Evolutionary conservation across 2,888 invertebrate genomes (phyloP).

Genomic region (Bedellia somnulentella): DNA sequence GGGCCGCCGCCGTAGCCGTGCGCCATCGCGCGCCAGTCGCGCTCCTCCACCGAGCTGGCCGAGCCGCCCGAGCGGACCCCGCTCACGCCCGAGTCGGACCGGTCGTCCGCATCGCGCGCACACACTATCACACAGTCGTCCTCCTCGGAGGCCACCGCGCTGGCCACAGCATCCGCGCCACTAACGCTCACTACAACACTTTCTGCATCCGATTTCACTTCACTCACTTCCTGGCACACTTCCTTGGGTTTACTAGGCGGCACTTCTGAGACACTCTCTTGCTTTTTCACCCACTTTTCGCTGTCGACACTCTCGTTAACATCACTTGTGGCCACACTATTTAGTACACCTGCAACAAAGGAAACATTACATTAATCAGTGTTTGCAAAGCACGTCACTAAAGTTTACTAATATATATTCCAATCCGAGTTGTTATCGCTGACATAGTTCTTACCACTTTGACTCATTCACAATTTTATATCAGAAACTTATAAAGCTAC

Average conservation of each 20-base stretch:
- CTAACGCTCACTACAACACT: conserved; percentile 28
- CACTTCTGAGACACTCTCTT: not conserved
- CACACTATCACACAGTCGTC: conserved; percentile 69
- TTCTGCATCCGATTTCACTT: conserved; percentile 30
- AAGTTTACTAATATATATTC: not conserved
- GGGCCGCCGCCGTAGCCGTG: conserved; percentile 72
- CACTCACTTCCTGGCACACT: conserved; percentile 3
- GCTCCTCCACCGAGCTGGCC: conserved; percentile 77
- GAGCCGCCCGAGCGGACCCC: conserved; percentile 70
- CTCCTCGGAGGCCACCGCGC: conserved; percentile 62
- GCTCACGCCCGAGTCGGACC: conserved; percentile 73
- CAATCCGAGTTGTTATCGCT: no score
- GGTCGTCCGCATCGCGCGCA: conserved; percentile 59
- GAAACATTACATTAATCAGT: conserved; percentile 10
- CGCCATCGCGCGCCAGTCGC: conserved; percentile 70
- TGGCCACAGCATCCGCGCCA: conserved; percentile 53
- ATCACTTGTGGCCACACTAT: conserved; percentile 47
- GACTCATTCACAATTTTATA: no score
- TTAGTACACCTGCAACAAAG: conserved; percentile 46
- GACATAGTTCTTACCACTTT: no score
- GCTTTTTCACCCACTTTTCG: conserved; percentile 39
- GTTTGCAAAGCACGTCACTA: conserved; percentile 3
- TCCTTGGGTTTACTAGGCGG: not conserved
- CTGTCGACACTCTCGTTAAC: conserved; percentile 42
- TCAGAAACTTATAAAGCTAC: no score